Percentiles rank a stretch among this genome's conserved stretches.
phyloP scores from a whole-genome alignment of 2,113 vertebrate genomes.

The Sander lucioperca region DNA sequence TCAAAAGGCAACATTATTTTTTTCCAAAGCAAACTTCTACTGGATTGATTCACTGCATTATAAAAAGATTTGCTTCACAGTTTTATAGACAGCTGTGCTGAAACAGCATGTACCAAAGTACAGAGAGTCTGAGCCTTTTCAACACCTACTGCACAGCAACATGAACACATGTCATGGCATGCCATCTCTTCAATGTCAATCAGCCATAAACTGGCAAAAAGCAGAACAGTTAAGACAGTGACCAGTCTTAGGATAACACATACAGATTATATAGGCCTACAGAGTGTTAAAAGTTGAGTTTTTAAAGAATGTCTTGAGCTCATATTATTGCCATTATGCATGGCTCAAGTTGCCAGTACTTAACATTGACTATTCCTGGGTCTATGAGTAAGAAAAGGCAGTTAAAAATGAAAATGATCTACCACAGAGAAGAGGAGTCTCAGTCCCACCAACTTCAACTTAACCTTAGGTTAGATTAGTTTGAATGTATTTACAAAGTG shows the following conservation, averaged over 20 bases:
- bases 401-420: background rate
- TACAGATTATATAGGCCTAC: too few species aligned
- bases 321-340: background rate
- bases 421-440: background rate
- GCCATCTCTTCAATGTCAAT: background rate
- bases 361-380: background rate
- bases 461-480: constrained; percentile 1
- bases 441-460: background rate
- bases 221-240: background rate
- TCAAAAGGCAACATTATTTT: background rate
- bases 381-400: too few species aligned
- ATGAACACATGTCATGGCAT: background rate
- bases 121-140: background rate
- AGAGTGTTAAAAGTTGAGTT: background rate
- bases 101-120: background rate
- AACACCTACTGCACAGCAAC: background rate
- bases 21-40: background rate
- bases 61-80: background rate
- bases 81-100: background rate
- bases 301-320: background rate
- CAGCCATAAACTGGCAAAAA: background rate
- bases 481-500: background rate
- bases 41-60: background rate
- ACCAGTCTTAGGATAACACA: too few species aligned
- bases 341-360: background rate